phyloP scores from a whole-genome alignment of 2,113 vertebrate species.

The Gallinago paraguaiae region DNA sequence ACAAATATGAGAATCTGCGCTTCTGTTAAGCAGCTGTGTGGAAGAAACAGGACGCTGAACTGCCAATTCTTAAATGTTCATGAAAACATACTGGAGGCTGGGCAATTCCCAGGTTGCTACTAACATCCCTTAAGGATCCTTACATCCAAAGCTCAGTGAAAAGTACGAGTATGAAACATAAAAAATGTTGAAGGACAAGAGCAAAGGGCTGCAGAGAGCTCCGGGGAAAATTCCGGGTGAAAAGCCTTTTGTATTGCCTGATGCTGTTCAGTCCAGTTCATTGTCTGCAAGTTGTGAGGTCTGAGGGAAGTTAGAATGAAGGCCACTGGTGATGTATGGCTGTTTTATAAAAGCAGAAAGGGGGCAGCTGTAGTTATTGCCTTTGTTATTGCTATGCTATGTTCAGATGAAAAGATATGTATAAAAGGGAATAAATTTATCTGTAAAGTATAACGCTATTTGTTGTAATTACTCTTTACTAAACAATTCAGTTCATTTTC shows the following conservation, averaged over 20 bases:
- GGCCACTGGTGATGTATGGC: fast-evolving
- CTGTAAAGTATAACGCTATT: background rate
- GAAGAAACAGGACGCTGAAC: background rate
- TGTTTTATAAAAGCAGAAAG: background rate
- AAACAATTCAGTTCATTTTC: background rate
- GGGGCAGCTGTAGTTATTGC: background rate
- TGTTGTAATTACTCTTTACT: background rate
- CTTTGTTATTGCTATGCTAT: background rate
- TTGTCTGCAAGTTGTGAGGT: background rate
- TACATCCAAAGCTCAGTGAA: background rate
- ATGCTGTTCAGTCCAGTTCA: background rate
- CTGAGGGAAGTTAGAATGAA: background rate
- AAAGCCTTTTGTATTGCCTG: background rate
- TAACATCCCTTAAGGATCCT: background rate
- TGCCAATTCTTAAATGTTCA: background rate
- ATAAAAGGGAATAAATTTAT: background rate
- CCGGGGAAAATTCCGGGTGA: background rate
- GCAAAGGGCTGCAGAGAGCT: background rate
- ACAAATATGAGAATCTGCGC: background rate
- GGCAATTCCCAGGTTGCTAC: background rate
- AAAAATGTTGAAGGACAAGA: fast-evolving
- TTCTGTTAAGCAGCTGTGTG: background rate
- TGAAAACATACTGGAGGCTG: background rate
- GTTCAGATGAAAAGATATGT: background rate
- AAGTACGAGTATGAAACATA: background rate